phyloP scores from a whole-genome alignment of 2,888 invertebrate genomes.

The Euproctis similis region DNA sequence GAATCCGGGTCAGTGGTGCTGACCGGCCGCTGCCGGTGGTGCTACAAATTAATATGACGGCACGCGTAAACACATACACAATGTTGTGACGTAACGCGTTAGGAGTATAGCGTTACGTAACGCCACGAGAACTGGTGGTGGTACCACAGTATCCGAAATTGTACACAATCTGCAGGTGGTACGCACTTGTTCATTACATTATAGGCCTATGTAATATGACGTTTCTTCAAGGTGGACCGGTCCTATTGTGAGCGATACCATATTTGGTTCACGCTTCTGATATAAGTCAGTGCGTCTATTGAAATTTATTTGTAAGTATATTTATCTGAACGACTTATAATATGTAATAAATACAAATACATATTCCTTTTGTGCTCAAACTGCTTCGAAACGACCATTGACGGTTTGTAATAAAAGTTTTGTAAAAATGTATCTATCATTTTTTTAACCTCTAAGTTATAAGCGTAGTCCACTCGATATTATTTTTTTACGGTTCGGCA shows the following conservation, averaged over 20 bases:
- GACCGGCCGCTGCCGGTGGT: no score
- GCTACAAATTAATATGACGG: slow-evolving; percentile 51
- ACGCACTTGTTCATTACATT: slow-evolving; percentile 39
- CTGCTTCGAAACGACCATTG: no score
- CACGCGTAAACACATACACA: slow-evolving; percentile 56
- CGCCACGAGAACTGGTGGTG: slow-evolving; percentile 30
- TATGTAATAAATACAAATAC: no score
- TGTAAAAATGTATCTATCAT: no score
- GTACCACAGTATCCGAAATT: slow-evolving; percentile 44
- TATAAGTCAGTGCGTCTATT: no score
- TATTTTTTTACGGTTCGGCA: no score
- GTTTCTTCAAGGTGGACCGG: slow-evolving; percentile 59
- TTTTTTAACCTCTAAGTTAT: no score
- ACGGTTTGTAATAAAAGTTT: no score
- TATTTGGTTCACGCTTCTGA: slow-evolving; percentile 33
- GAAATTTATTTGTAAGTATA: no score
- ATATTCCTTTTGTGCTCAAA: no score
- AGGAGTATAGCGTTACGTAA: slow-evolving; percentile 53
- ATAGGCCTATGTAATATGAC: slow-evolving; percentile 38
- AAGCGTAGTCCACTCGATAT: no score
- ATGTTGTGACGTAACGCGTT: slow-evolving; percentile 49
- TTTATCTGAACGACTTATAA: no score
- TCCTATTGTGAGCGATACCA: slow-evolving; percentile 38
- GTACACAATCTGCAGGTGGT: slow-evolving; percentile 46
- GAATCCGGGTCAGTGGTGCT: slow-evolving; percentile 64